These are phyloP conservation scores for Rhinoderma darwinii DNA, from an alignment of 2,113 vertebrate genomes.

Conservation along the genomic window DNA sequence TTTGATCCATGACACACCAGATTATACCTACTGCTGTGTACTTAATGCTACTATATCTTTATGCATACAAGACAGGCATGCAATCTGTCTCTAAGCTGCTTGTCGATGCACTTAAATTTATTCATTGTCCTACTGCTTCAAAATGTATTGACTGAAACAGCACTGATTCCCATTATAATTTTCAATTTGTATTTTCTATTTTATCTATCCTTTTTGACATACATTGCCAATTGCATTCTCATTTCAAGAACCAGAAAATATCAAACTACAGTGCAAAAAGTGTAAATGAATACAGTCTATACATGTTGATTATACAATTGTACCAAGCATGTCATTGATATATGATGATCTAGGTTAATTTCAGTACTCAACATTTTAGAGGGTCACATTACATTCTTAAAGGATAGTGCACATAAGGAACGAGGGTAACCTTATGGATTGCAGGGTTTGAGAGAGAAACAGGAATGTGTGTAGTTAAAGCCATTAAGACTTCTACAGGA, in stretches of 20 bases:
- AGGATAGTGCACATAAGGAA: not conserved
- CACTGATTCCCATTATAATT: not conserved
- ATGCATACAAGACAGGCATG: slow-evolving; percentile 20
- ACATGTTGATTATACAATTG: too few relatives aligned
- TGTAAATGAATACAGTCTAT: not conserved
- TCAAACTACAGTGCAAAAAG: not conserved
- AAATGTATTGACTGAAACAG: not conserved
- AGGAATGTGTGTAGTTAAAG: not conserved
- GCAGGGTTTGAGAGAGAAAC: not conserved
- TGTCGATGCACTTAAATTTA: slow-evolving; percentile 13
- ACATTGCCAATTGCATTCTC: not conserved
- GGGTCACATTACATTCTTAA: not conserved
- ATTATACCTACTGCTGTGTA: not conserved
- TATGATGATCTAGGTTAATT: not conserved
- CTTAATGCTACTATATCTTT: slow-evolving; percentile 5
- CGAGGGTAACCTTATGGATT: not conserved
- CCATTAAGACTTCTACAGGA: not conserved
- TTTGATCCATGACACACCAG: slow-evolving; percentile 15
- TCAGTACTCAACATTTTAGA: not conserved
- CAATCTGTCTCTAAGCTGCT: not conserved
- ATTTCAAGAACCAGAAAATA: not conserved
- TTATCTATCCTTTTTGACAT: not conserved
- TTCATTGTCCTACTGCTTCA: not conserved
- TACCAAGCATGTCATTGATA: not conserved
- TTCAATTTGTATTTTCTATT: not conserved